phyloP scores from a whole-genome alignment of 1,140 invertebrate genomes.

The Aphaenogaster rudis region DNA sequence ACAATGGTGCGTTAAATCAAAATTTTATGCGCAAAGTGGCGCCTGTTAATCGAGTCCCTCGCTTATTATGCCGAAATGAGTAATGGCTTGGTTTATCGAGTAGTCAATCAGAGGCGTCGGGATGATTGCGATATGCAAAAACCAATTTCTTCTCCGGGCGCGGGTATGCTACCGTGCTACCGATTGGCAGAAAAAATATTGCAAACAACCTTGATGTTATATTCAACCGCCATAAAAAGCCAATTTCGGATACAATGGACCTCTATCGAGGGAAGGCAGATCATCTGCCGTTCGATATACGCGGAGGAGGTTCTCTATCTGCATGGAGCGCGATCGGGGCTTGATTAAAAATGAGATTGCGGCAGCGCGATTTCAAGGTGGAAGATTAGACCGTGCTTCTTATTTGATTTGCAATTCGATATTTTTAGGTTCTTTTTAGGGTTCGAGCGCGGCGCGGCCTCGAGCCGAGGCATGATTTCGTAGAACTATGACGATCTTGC shows the following conservation, averaged over 20 bases:
- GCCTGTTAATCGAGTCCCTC: slow-evolving; percentile 37
- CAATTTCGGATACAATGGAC: slow-evolving; percentile 81
- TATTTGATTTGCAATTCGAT: slow-evolving; percentile 82
- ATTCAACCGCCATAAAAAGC: slow-evolving; percentile 81
- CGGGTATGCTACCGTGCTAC: slow-evolving; percentile 42
- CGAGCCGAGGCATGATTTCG: slow-evolving; percentile 38
- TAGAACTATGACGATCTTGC: slow-evolving; percentile 62
- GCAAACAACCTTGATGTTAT: slow-evolving; percentile 77
- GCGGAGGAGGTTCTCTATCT: slow-evolving; percentile 62
- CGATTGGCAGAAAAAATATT: slow-evolving; percentile 73
- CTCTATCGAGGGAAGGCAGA: slow-evolving; percentile 52
- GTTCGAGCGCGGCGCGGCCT: slow-evolving; percentile 22
- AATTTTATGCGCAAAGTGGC: slow-evolving; percentile 51
- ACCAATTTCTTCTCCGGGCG: slow-evolving; percentile 69
- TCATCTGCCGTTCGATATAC: slow-evolving; percentile 74
- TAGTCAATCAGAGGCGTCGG: slow-evolving; percentile 38
- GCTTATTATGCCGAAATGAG: slow-evolving; percentile 39
- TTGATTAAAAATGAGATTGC: slow-evolving; percentile 84
- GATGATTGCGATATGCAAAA: slow-evolving; percentile 52
- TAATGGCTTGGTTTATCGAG: slow-evolving; percentile 52
- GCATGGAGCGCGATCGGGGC: slow-evolving; percentile 73
- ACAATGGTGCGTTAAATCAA: slow-evolving; percentile 46
- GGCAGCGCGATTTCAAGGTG: slow-evolving; percentile 77
- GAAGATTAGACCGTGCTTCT: slow-evolving; percentile 78
- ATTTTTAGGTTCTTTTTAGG: slow-evolving; percentile 66